These are phyloP conservation scores for Sisyra nigra DNA, from an alignment of 2,888 invertebrate species.

Conservation along the genomic window DNA sequence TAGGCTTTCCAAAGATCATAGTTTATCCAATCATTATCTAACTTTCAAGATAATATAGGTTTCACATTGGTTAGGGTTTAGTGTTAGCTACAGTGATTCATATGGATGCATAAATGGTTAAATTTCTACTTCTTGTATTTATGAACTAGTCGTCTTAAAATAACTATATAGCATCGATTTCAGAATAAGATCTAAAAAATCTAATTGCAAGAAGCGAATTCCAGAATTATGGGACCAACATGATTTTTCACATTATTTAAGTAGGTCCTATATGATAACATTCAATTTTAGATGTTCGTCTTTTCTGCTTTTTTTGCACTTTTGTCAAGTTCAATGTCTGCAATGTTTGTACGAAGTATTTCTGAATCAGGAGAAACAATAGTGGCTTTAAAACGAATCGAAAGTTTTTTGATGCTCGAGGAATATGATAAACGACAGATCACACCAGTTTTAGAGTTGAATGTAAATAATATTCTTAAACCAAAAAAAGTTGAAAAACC, in stretches of 20 bases:
- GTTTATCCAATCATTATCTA: too few species aligned
- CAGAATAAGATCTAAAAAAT: too few species aligned
- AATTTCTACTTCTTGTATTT: too few species aligned
- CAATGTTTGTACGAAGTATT: conserved; percentile 35
- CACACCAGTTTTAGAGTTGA: background rate
- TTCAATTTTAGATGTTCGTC: conserved; percentile 30
- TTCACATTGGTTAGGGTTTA: too few species aligned
- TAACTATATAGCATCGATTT: too few species aligned
- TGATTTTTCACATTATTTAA: conserved; percentile 2
- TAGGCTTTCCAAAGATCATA: too few species aligned
- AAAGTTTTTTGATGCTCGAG: conserved; percentile 24
- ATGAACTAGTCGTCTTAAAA: too few species aligned
- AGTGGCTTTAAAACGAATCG: conserved; percentile 27
- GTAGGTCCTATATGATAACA: background rate
- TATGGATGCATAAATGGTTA: too few species aligned
- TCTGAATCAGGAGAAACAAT: conserved; percentile 29
- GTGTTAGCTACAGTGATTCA: too few species aligned
- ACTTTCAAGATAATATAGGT: too few species aligned
- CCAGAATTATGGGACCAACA: too few species aligned
- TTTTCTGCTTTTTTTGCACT: conserved; percentile 37
- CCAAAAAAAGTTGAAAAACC: conserved; percentile 6
- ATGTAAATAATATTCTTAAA: background rate
- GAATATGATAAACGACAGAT: conserved; percentile 16
- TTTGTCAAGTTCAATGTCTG: conserved; percentile 36
- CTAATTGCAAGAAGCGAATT: too few species aligned